These are phyloP conservation scores for Pangasianodon hypophthalmus DNA, from an alignment of 2,113 vertebrate species.

Conservation along the genomic window DNA sequence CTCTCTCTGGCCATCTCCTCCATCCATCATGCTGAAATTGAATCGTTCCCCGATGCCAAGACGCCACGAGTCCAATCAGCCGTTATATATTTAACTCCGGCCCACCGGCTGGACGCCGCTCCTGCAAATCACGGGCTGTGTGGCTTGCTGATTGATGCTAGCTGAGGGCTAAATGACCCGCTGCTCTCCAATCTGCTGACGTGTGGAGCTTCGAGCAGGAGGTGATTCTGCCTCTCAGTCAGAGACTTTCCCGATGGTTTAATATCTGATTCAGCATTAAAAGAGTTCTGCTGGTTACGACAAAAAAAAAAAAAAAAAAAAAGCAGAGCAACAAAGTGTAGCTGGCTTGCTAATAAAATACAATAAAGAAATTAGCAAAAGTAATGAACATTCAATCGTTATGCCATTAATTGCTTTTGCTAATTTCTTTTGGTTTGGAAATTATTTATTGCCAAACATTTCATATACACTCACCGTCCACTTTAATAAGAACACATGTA, in stretches of 20 bases:
- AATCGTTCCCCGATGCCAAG: constrained; percentile 69
- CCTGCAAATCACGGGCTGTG: constrained; percentile 62
- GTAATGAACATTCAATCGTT: not conserved
- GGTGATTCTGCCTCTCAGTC: not conserved
- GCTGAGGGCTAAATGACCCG: constrained; percentile 60
- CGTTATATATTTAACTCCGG: constrained; percentile 62
- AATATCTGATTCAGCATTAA: constrained; percentile 19
- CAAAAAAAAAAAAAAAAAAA: not conserved
- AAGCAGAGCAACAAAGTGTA: not conserved
- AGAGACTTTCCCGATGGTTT: not conserved
- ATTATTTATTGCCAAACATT: not conserved
- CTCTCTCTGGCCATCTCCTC: constrained; percentile 31
- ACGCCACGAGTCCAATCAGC: constrained; percentile 64
- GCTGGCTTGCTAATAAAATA: not conserved
- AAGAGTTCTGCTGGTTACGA: not conserved
- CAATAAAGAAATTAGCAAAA: not conserved
- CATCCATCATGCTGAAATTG: constrained; percentile 71
- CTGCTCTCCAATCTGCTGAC: constrained; percentile 54
- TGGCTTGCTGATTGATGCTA: constrained; percentile 67
- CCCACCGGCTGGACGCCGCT: constrained; percentile 65
- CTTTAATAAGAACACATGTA: not conserved
- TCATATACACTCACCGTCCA: not conserved
- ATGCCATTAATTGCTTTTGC: not conserved
- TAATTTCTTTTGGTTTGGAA: not conserved
- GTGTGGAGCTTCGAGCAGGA: constrained; percentile 40